A percentile compares a stretch with the other conserved stretches of the same genome.
phyloP scores from a whole-genome alignment of 2,888 invertebrate genomes.

The Meliscaeva auricollis region DNA sequence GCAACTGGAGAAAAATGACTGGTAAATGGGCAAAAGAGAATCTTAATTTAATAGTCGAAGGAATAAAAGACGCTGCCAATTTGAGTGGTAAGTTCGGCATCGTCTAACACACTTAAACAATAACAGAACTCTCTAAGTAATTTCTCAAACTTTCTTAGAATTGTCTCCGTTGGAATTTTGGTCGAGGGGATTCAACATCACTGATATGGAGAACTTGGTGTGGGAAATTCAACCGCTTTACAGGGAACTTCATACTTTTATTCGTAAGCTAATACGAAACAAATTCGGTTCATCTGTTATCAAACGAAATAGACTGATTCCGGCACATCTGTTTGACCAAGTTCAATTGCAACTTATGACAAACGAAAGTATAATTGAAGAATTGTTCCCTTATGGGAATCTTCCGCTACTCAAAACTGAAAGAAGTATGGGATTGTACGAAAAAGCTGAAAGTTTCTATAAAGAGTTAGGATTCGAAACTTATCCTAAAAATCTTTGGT shows the following conservation, averaged over 20 bases:
- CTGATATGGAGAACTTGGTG: conserved; percentile 88
- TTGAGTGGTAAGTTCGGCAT: background rate
- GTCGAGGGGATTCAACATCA: conserved; percentile 77
- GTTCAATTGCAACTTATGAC: conserved; percentile 40
- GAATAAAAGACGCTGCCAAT: background rate
- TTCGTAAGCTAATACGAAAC: conserved; percentile 87
- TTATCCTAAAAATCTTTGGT: background rate
- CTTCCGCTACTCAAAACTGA: background rate
- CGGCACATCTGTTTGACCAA: conserved; percentile 88
- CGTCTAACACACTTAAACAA: no score
- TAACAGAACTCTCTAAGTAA: no score
- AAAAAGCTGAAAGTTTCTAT: background rate
- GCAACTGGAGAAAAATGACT: conserved; percentile 60
- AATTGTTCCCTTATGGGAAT: background rate
- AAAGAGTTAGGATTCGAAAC: background rate
- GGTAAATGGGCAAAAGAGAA: conserved; percentile 77
- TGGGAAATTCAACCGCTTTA: conserved; percentile 90
- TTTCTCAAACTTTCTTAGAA: background rate
- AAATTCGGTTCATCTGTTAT: conserved; percentile 88
- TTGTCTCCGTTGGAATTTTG: background rate
- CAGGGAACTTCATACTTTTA: conserved; percentile 90
- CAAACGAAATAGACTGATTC: conserved; percentile 87
- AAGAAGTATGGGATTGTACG: background rate
- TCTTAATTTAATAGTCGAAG: background rate
- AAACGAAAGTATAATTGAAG: conserved; percentile 19